Percentiles rank a stretch among this genome's conserved stretches.
Evolutionary conservation across 2,113 vertebrate species (phyloP).

Genomic region (Phoenicopterus ruber): DNA sequence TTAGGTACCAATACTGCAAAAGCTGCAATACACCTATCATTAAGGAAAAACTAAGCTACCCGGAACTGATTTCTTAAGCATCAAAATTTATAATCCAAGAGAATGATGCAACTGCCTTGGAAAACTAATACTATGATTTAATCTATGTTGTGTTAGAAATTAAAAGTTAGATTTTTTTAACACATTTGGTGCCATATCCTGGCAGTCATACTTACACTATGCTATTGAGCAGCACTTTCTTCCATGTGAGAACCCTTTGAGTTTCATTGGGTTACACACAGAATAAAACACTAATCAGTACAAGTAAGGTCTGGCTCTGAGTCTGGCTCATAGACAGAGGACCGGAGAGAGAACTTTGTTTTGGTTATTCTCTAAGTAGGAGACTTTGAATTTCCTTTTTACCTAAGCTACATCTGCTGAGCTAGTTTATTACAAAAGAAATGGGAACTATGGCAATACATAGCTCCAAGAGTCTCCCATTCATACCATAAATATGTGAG

Average conservation of each 20-base stretch:
- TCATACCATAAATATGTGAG: slow-evolving; percentile 58
- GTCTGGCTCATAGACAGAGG: slow-evolving; percentile 39
- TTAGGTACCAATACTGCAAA: not conserved
- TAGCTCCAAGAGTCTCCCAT: slow-evolving; percentile 41
- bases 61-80: not conserved
- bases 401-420: slow-evolving; percentile 63
- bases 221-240: not conserved
- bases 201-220: not conserved
- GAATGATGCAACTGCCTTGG: not conserved
- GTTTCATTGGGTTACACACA: not conserved
- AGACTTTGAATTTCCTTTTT: slow-evolving; percentile 59
- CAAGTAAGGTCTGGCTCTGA: slow-evolving; percentile 28
- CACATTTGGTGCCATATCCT: not conserved
- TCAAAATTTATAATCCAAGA: not conserved
- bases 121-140: not conserved
- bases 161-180: not conserved
- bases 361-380: slow-evolving; percentile 31
- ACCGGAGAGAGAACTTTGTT: slow-evolving; percentile 41
- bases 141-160: not conserved
- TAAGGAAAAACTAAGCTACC: not conserved
- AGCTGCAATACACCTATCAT: not conserved
- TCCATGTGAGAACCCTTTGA: slow-evolving; percentile 13
- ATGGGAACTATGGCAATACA: slow-evolving; percentile 55
- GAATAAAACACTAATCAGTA: slow-evolving; percentile 54
- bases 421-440: slow-evolving; percentile 63